Base-by-base conservation (phyloP, 2,797 vertebrate genomes). In the Silurus aristotelis region DNA sequence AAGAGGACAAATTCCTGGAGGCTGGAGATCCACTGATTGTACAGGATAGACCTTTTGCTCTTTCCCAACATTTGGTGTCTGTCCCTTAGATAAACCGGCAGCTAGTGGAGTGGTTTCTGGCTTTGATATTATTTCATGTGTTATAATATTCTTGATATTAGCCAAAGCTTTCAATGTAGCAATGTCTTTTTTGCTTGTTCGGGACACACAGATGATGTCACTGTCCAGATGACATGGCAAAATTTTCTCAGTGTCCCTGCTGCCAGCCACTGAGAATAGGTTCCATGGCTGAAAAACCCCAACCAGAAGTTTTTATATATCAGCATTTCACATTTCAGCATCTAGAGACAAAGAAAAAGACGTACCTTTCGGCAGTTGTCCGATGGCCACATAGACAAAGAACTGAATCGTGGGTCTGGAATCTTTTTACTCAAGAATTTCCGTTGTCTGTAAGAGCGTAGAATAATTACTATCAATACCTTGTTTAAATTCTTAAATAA, bases 391-490 rank as follows among this genome's bases (percentile, higher is more conserved):
- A 76, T 4, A 0, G 87, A 91, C 85, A 93, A 27, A 63, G 94
- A 92, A 78, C 94, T 95, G 83, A 85, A 84, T 17, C 88, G 77
- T 17, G 95, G 95, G 82, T 95, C 88, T 0, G 95, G 95, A 64
- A 95, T 73, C 0, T 80, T 90, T 83, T 92, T 93, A 68, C 85
- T 86, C 25, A 7, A 81, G 78, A 91, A 90, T 79, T 90, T 94
- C 84, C 84, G 93, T 86, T 90, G 93, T 77, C 94, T 95, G 38
- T 19, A 84, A 22, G 52, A 12, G 31, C 15, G 8, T 25, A 15
- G 84, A 64, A 72, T 46, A 6, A 48, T 82, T 15, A 68, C 38
- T 1, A 82, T 58, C 67, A 66, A 38, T 79, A 20, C 55, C 4
- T 55, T 0, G 1, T 10, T 67, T 67, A 68, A 67, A 17, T 31